Conservation (phyloP, 2,888 invertebrate genomes). For the Boloria euphrosyne region DNA sequence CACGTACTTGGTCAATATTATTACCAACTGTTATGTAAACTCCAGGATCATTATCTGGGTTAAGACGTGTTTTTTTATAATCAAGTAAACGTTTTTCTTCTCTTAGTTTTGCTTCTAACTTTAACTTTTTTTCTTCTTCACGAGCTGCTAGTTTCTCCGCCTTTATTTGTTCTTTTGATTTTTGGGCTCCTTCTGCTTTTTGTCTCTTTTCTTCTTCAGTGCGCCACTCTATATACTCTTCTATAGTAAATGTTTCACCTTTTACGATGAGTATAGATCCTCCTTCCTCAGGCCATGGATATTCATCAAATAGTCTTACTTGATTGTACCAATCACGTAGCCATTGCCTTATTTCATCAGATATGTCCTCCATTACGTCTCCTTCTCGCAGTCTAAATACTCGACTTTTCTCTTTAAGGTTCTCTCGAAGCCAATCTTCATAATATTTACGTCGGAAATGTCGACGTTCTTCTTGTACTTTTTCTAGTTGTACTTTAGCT, state of each 20-base stretch:
- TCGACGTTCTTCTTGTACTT: conserved; percentile 71
- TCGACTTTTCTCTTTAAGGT: conserved; percentile 75
- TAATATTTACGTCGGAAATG: conserved; percentile 70
- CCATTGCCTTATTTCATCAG: conserved; percentile 89
- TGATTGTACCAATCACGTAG: conserved; percentile 84
- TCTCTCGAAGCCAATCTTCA: conserved; percentile 67
- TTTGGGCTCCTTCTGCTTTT: conserved; percentile 62
- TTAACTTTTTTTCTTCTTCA: conserved; percentile 67
- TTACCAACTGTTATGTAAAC: conserved; percentile 58
- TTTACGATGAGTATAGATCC: conserved; percentile 84
- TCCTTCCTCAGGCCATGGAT: conserved; percentile 87
- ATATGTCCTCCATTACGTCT: conserved; percentile 87
- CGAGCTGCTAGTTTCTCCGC: conserved; percentile 65
- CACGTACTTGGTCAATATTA: conserved; percentile 48
- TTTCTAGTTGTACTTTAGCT: conserved; percentile 70
- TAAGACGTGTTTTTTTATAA: conserved; percentile 72
- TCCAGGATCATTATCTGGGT: conserved; percentile 73
- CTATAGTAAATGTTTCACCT: conserved; percentile 83
- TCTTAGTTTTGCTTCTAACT: conserved; percentile 57
- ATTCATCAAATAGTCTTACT: conserved; percentile 85
- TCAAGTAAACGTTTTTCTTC: conserved; percentile 69
- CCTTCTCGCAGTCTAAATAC: conserved; percentile 77
- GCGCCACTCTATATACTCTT: conserved; percentile 79
- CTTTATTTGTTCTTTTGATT: conserved; percentile 73
- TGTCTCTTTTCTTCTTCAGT: conserved; percentile 60